These are phyloP conservation scores for Lycopodina hypogea DNA, from an alignment of 37 sponge, comb jelly and placozoan species.

Conservation along the genomic window DNA sequence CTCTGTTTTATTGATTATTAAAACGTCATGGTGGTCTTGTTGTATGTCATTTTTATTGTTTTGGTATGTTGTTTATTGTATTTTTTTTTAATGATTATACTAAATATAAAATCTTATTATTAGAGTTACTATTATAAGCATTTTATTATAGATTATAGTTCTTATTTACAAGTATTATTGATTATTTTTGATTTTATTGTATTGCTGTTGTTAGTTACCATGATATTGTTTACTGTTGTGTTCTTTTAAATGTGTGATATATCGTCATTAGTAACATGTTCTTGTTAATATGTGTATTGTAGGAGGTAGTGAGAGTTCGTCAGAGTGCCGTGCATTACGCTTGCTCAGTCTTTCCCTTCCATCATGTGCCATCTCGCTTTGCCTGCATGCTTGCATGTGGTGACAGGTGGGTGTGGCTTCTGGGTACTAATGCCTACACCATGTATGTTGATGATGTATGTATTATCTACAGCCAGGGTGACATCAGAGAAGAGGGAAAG, in stretches of 20 bases:
- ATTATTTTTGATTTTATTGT: background rate
- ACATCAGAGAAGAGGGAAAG: conserved; percentile 60
- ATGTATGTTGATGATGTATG: background rate
- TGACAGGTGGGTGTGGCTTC: conserved; percentile 41
- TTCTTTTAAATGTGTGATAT: no score
- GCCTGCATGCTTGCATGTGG: conserved; percentile 68
- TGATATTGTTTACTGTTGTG: no score
- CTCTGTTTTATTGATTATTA: no score
- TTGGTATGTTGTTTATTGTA: no score
- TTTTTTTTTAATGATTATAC: no score
- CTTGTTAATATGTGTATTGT: background rate
- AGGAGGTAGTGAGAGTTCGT: conserved; percentile 33
- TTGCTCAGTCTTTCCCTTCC: conserved; percentile 53
- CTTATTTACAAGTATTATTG: no score
- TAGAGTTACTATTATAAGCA: no score
- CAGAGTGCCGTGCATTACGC: conserved; percentile 46
- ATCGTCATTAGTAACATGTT: no score
- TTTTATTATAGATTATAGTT: no score
- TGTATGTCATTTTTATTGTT: no score
- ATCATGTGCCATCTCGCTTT: conserved; percentile 59
- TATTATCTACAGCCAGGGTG: conserved; percentile 25
- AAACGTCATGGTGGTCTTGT: no score
- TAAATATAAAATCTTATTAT: no score
- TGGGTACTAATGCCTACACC: background rate
- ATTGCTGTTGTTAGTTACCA: background rate